A percentile compares a stretch with the other conserved stretches of the same genome.
Evolutionary conservation across 2,113 vertebrate genomes (phyloP).

Genomic region (Perognathus longimembris): DNA sequence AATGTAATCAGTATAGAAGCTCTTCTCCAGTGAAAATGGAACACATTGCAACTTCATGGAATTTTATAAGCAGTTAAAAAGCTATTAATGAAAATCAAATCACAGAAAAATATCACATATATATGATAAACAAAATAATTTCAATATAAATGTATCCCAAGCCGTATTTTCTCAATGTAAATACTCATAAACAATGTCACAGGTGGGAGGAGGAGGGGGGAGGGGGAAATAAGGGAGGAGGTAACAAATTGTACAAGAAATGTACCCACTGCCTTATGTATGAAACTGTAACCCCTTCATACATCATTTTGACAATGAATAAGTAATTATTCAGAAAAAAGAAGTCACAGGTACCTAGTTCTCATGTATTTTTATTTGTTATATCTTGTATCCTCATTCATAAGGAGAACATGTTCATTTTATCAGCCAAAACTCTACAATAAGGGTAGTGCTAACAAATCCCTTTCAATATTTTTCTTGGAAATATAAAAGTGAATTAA

Average conservation of each 20-base stretch:
- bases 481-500: slow-evolving; percentile 9
- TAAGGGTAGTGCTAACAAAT: slow-evolving; percentile 1
- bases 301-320: too few species aligned
- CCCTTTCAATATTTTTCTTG: not conserved
- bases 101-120: not conserved
- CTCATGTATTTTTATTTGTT: not conserved
- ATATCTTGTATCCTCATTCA: not conserved
- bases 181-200: not conserved
- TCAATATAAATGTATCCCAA: not conserved
- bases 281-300: too few species aligned
- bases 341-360: not conserved
- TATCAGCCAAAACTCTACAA: not conserved
- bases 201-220: too few species aligned
- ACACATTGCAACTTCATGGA: not conserved
- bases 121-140: not conserved
- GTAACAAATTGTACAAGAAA: too few species aligned
- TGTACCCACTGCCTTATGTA: too few species aligned
- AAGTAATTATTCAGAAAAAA: too few species aligned
- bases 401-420: not conserved
- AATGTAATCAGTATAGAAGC: not conserved
- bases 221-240: too few species aligned
- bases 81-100: not conserved
- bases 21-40: not conserved
- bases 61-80: slow-evolving; percentile 40
- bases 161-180: not conserved